Base-by-base conservation (phyloP, 2,888 invertebrate species). In the Beris morrisii region DNA sequence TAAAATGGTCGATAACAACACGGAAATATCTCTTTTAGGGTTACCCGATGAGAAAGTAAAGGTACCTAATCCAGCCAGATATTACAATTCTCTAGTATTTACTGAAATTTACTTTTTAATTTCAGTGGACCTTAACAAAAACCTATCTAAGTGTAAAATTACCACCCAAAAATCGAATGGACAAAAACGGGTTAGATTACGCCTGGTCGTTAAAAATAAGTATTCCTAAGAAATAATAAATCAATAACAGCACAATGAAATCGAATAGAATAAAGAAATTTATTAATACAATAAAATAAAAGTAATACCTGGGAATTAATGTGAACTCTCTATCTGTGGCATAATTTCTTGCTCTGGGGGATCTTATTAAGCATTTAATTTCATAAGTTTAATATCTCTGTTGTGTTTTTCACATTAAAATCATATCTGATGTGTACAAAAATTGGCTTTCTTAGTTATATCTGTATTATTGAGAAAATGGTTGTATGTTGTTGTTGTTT, bases 11-110 rank as follows among this genome's bases (percentile, higher is more conserved):
- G 71, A 79, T 13, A 68, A 73, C 1, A 70, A 74, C 4, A 78
- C 80, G 1, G 74, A 73, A 45, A 81, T 87, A 44, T 73, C 72
- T 7, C 72, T 89, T 70, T 76, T 88, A 30, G 88, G 87, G 12
- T 82, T 82, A 74, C 68, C 73, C 15, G 72, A 73, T 5, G 70
- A 74, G n/a, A 50, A 71, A 64, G 72, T 81, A 53, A 68, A 75
- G 72, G 78, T 77, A 65, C 11, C 9, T 38, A 38, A 38, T 38
- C 22, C 22, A 22, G 22, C 22, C 22, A 22, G 22, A 2, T 22
- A 22, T 22, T 22, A 22, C 22, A 22, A 22, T 22, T 22, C 1
- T 22, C 3, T 22, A 22, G 22, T 13, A 46, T 15, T 43, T 55
- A n/a, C 15, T n/a, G 46, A 59, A 15, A 28, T 52, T 9, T 52